Conservation (phyloP, 1,140 invertebrate genomes). For the Leptopilina clavipes region DNA sequence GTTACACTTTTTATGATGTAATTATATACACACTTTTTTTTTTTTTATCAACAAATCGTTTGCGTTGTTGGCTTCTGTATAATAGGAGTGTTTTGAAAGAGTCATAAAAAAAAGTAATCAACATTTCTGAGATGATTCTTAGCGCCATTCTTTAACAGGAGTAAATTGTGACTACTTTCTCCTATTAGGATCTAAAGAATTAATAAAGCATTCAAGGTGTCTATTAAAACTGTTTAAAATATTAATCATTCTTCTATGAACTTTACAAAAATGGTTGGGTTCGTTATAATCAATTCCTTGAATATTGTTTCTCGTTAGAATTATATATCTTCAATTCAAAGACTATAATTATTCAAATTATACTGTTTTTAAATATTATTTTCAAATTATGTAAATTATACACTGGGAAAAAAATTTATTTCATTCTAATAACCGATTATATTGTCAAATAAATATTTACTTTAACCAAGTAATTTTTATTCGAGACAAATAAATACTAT, state of each 20-base stretch:
- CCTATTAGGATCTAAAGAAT: not conserved
- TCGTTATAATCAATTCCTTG: no score
- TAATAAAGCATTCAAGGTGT: not conserved
- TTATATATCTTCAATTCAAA: no score
- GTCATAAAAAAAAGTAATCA: constrained; percentile 18
- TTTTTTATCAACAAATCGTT: not conserved
- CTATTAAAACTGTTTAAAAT: not conserved
- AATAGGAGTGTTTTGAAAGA: not conserved
- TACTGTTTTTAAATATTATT: no score
- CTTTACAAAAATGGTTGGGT: not conserved
- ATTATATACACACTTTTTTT: not conserved
- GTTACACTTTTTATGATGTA: constrained; percentile 1
- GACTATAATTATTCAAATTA: no score
- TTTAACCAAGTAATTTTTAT: no score
- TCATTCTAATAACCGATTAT: no score
- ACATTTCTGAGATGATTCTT: constrained; percentile 4
- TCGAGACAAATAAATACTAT: no score
- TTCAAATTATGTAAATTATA: no score
- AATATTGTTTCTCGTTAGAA: no score
- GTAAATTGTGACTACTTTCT: constrained; percentile 3
- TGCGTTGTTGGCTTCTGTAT: not conserved
- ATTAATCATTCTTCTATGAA: not conserved
- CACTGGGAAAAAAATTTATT: no score
- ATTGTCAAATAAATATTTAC: no score
- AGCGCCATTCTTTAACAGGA: not conserved